A percentile compares a stretch with the other conserved stretches of the same genome.
Conservation (phyloP, 2,113 vertebrate species). For the Pachycephala philippinensis region DNA sequence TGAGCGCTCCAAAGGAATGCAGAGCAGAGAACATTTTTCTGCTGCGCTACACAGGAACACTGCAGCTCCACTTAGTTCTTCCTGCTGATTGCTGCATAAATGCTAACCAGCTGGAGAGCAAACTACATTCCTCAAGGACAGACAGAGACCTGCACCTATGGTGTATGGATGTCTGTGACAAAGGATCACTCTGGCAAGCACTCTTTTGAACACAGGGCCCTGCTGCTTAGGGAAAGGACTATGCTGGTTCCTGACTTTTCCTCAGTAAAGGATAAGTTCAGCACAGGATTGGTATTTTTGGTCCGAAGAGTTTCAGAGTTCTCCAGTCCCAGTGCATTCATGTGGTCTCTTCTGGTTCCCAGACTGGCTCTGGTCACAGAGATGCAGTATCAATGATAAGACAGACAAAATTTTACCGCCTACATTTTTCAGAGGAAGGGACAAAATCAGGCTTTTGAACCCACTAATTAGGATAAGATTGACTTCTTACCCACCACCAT, state of each 20-base stretch:
- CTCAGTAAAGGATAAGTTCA: background rate
- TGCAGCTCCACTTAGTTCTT: background rate
- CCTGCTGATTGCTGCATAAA: background rate
- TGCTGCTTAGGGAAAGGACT: background rate
- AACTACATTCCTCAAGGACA: background rate
- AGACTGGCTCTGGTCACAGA: background rate
- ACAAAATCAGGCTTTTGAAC: background rate
- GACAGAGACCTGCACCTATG: background rate
- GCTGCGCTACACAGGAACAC: slow-evolving; percentile 6
- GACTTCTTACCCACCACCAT: background rate
- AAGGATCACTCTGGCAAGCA: background rate
- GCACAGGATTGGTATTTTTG: background rate
- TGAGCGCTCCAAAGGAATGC: background rate
- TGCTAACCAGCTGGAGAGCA: background rate
- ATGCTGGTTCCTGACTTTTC: background rate
- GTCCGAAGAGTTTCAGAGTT: background rate
- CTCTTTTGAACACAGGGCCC: background rate
- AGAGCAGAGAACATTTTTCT: slow-evolving; percentile 11
- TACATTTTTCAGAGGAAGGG: background rate
- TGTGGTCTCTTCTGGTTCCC: background rate
- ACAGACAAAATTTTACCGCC: background rate
- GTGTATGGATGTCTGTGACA: background rate
- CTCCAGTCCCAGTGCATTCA: background rate
- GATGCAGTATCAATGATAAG: background rate
- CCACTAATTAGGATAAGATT: background rate